Base-by-base conservation (phyloP, 1,140 invertebrate species). In the Dreissena rostriformis region DNA sequence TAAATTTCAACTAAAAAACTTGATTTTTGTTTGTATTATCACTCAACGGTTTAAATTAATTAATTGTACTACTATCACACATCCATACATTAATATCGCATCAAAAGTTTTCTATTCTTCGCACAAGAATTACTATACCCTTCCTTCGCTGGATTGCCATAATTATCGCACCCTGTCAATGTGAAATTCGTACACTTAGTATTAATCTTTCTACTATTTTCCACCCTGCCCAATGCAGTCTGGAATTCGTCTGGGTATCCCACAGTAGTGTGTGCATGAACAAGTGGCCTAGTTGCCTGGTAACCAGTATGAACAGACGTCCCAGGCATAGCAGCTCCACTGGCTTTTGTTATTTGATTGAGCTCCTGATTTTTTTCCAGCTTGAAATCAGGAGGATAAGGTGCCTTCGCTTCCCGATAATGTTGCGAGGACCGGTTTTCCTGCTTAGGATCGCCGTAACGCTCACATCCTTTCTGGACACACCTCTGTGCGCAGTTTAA, bases 51-150 rank as follows among this genome's bases (percentile, higher is more conserved):
- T 39, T 39, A 8, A 39, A 39, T 39, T 39, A 39, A 39, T 39
- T 39, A 39, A 39, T 39, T 39, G 39, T 39, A 39, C 39, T 39
- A 39, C 39, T 8, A 39, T 39, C 39, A 39, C 39, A 39, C 8
- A 39, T 39, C 39, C 39, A 39, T 39, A 39, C 8, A 5, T 39
- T 39, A 5, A 39, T 2, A 39, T 39, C 39, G 39, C 39, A 8
- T 39, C 39, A 39, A 39, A 39, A 39, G 39, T 39, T 8, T 2
- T 39, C 52, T 15, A 0, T 70, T 15, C 55, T 49, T n/a, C 19
- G 15, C 81, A 70, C 86, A 85, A 49, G 71, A 80, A 72, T 85
- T 85, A 68, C 83, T 85, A 24, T 75, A 82, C 0, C 84, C 84
- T 65, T 77, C 63, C 19, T 73, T 75, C 19, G 49, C 39, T 12